Conservation (phyloP, 2,797 vertebrate species). For the Glossophaga mutica region DNA sequence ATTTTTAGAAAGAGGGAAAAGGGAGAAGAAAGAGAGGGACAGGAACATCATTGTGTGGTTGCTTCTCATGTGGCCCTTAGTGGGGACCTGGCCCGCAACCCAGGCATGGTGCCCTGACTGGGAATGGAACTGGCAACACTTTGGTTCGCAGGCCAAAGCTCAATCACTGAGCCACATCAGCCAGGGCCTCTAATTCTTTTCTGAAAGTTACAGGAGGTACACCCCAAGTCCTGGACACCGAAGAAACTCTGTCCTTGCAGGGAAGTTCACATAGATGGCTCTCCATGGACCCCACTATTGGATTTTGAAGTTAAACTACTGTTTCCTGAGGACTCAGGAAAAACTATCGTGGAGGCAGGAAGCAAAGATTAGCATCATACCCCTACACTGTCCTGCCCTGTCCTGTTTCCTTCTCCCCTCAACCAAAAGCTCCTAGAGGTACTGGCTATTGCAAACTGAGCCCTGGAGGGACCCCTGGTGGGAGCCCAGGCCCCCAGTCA, state of each 20-base stretch:
- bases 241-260: not conserved
- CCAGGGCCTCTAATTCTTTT: not conserved
- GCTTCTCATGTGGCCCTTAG: no score
- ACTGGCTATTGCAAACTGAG: not conserved
- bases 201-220: not conserved
- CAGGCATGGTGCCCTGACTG: no score
- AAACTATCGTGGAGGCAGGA: fast-evolving
- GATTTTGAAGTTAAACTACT: not conserved
- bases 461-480: not conserved
- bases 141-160: no score
- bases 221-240: fast-evolving
- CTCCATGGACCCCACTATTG: not conserved
- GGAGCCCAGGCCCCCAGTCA: not conserved
- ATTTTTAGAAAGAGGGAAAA: no score
- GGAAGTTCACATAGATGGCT: fast-evolving
- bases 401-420: not conserved
- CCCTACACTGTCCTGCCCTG: not conserved
- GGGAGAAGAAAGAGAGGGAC: no score
- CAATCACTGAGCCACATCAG: no score
- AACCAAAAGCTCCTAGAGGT: not conserved
- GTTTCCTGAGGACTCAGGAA: not conserved
- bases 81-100: no score
- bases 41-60: no score
- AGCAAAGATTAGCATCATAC: not conserved
- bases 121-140: no score